These are phyloP conservation scores for Toxotes lorentzi DNA, from an alignment of 2,797 vertebrate genomes.

Conservation along the genomic window DNA sequence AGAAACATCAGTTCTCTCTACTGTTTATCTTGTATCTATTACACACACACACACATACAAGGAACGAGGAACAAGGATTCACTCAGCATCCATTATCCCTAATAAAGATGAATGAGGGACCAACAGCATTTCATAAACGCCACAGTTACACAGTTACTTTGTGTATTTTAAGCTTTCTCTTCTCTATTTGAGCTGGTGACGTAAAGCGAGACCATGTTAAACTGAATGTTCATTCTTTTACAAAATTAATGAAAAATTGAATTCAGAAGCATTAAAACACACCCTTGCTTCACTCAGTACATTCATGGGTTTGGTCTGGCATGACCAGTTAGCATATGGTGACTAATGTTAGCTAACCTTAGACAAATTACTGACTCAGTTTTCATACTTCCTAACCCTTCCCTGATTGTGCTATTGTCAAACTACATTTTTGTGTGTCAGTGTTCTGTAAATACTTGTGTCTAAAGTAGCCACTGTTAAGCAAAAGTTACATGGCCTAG, in stretches of 20 bases:
- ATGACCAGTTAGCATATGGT: no score
- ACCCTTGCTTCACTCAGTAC: not conserved
- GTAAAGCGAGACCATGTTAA: not conserved
- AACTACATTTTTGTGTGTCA: not conserved
- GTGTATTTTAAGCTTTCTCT: not conserved
- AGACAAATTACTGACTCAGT: not conserved
- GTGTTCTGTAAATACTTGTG: not conserved
- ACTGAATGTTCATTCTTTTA: not conserved
- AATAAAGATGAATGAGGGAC: conserved; percentile 15
- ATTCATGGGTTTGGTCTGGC: not conserved
- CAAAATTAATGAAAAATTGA: not conserved
- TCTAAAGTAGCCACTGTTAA: not conserved
- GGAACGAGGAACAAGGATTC: not conserved
- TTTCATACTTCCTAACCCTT: not conserved
- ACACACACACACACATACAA: conserved; percentile 6
- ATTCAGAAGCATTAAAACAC: not conserved
- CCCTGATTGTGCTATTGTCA: not conserved
- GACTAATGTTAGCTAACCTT: no score
- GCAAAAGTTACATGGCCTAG: not conserved
- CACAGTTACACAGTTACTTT: not conserved
- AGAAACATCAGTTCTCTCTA: not conserved
- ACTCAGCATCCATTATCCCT: conserved; percentile 14
- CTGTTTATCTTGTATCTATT: not conserved
- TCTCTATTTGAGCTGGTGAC: not conserved
- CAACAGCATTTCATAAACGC: conserved; percentile 4